phyloP scores from a whole-genome alignment of 2,888 invertebrate species.

The Stenoptilia bipunctidactyla region DNA sequence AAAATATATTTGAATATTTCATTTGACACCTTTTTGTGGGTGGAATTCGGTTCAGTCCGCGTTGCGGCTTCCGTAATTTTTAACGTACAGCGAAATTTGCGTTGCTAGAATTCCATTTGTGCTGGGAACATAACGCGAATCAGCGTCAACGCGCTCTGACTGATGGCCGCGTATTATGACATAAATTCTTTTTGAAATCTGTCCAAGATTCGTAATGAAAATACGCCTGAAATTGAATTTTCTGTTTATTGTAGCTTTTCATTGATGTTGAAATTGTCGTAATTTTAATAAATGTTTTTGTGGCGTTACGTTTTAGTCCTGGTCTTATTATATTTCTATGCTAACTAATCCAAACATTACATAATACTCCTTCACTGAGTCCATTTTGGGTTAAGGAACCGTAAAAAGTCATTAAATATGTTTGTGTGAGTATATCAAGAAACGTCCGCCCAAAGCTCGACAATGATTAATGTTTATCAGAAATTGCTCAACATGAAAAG shows the following conservation, averaged over 20 bases:
- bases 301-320: not conserved
- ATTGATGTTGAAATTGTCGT: not conserved
- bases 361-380: too few species aligned
- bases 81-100: constrained; percentile 61
- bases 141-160: constrained; percentile 63
- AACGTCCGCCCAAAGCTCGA: constrained; percentile 40
- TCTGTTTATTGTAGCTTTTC: not conserved
- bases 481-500: constrained; percentile 29
- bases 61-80: constrained; percentile 61
- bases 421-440: constrained; percentile 17
- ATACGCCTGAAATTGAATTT: constrained; percentile 5
- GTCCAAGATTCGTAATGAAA: constrained; percentile 20
- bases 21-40: constrained; percentile 70
- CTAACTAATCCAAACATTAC: too few species aligned
- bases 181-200: constrained; percentile 53
- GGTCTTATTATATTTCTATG: too few species aligned
- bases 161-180: constrained; percentile 42
- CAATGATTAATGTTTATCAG: constrained; percentile 60
- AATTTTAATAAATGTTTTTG: not conserved
- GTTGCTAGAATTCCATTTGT: constrained; percentile 69
- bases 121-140: constrained; percentile 61
- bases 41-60: constrained; percentile 67
- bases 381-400: not conserved
- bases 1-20: constrained; percentile 73
- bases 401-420: constrained; percentile 20